Evolutionary conservation across 2,797 vertebrate species (phyloP), one percentile per base, ranked within the genome.

Genomic region (Peromyscus attwateri): DNA sequence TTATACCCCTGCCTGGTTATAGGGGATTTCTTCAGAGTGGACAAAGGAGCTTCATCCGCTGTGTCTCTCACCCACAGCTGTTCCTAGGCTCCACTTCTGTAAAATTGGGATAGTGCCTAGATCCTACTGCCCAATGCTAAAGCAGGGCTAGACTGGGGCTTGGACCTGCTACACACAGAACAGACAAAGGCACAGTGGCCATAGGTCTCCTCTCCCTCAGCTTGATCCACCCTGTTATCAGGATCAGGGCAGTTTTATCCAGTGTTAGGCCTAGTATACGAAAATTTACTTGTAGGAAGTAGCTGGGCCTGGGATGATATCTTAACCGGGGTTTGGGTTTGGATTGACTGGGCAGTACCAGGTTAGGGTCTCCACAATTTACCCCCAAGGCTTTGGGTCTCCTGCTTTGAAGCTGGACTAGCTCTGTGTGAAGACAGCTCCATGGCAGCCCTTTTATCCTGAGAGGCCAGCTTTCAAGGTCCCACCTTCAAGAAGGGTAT

Each of bases 391-490:
- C 57, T 52, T 68, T 3, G 0, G 2, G 1, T 4, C 57, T 34
- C 16, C 55, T 10, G 55, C 46, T 1, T n/a, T 0, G 0, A 23
- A 83, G 46, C 70, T 14, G 49, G 46, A 12, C 34, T 16, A 3
- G 21, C 37, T 52, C 92, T 23, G 10, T 60, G 37, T 21, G n/a
- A 37, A n/a, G 49, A 77, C 31, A 31, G 43, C 52, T 64, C 31
- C 0, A 17, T 4, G 13, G 55, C 23, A 0, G 40, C 25, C 2
- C 52, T 27, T 68, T 43, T 3, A 14, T 52, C 60, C 3, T 0
- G 68, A 71, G 23, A n/a, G 8, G 43, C 0, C 1, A 16, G 49
- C 3, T 40, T 82, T 75, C 17, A 10, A 19, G 19, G 25, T 19
- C 19, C 88, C 66, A 66, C 66, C n/a, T 37, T 16, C 9, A 27